These are phyloP conservation scores for Thalassaphorura encarpata DNA, from an alignment of 1,140 invertebrate species.

Conservation along the genomic window DNA sequence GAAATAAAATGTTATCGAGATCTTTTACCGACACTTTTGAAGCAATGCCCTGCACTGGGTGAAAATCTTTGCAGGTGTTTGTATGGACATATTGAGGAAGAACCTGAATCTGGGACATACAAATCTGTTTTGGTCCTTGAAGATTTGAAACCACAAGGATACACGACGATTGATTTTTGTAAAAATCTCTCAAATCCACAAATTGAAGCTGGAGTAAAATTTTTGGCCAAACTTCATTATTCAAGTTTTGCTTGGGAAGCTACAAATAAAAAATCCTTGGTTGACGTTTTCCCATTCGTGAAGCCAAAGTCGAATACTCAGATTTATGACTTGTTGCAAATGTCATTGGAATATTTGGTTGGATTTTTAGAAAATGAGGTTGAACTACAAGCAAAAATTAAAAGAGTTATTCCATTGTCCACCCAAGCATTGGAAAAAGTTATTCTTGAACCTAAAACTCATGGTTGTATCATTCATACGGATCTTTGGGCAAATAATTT, in stretches of 20 bases:
- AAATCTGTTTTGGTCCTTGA: neutral
- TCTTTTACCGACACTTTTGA: neutral
- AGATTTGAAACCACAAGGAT: neutral
- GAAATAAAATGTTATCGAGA: neutral
- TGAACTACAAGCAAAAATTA: too few species aligned
- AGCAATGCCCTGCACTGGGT: neutral
- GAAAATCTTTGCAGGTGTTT: neutral
- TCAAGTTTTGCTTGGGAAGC: constrained; percentile 3
- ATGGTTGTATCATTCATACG: constrained; percentile 13
- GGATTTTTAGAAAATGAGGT: too few species aligned
- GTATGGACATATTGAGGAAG: neutral
- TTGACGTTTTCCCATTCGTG: constrained; percentile 1
- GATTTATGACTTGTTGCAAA: too few species aligned
- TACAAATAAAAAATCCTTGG: neutral
- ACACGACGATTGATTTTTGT: neutral
- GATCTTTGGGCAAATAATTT: constrained; percentile 25
- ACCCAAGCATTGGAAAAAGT: too few species aligned
- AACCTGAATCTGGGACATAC: neutral
- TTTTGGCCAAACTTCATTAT: constrained; percentile 16
- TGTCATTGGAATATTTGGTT: too few species aligned
- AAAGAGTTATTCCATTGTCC: too few species aligned
- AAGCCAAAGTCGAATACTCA: too few species aligned
- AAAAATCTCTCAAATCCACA: neutral
- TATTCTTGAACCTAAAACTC: too few species aligned
- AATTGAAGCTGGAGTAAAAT: constrained; percentile 6